Conservation (phyloP, 2,113 vertebrate species). For the Hippoglossus stenolepis region DNA sequence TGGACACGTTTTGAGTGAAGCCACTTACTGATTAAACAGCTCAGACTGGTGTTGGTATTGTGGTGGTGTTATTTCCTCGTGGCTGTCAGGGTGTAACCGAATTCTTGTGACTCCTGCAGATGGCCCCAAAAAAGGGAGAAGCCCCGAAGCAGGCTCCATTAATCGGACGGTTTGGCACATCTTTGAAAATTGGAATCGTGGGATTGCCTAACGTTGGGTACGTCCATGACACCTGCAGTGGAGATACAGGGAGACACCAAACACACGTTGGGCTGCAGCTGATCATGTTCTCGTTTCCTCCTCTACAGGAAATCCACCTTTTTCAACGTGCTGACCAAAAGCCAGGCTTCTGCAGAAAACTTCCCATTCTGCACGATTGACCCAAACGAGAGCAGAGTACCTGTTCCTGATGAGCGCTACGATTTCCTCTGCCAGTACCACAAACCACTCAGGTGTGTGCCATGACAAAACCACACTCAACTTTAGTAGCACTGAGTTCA, state of each 20-base stretch:
- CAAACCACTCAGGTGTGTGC: conserved; percentile 92
- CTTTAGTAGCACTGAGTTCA: too few relatives aligned
- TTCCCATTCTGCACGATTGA: conserved; percentile 99
- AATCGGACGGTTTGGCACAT: conserved; percentile 97
- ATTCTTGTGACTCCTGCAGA: conserved; percentile 79
- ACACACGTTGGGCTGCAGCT: neutral
- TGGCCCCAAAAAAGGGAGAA: conserved; percentile 96
- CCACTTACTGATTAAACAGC: neutral
- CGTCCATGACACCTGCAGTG: conserved; percentile 50
- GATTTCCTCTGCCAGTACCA: conserved; percentile 96
- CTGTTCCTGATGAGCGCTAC: conserved; percentile 95
- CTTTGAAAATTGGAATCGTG: conserved; percentile 97
- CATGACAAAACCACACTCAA: too few relatives aligned
- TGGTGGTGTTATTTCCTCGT: neutral
- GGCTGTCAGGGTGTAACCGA: neutral
- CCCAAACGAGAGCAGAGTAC: conserved; percentile 97
- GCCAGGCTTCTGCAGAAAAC: conserved; percentile 95
- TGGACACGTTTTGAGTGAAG: conserved; percentile 42
- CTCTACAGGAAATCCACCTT: conserved; percentile 94
- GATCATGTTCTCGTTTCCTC: neutral
- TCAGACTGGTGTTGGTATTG: neutral
- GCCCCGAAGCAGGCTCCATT: conserved; percentile 89
- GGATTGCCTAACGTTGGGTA: conserved; percentile 99
- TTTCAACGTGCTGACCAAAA: conserved; percentile 98
- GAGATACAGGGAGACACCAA: neutral